Base-by-base conservation (phyloP, 2,113 vertebrate genomes). In the Puffinus mauretanicus region DNA sequence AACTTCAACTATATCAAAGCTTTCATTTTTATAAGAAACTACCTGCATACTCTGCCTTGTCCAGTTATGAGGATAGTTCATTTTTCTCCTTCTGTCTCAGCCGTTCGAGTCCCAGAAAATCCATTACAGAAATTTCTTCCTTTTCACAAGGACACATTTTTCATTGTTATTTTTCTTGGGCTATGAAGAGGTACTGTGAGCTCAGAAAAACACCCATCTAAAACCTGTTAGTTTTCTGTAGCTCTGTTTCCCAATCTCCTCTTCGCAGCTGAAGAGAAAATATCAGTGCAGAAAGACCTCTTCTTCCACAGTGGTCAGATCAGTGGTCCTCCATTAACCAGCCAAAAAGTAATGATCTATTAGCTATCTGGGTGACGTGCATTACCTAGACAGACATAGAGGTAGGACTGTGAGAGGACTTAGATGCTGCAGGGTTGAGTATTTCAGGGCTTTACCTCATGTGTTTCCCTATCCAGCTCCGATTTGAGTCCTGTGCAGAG, bases 71-170 rank as follows among this genome's bases (percentile, higher is more conserved):
- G 27, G 13, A 34, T 10, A 54, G 73, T 75, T 89, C 22, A 91
- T 86, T 91, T 86, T 75, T 77, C 49, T 91, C 72, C 42, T 82
- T 92, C 92, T 82, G 5, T 82, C 71, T 93, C 36, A 86, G 47
- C 26, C 14, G 5, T 84, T 66, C 86, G 54, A 90, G 55, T 85
- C 20, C 16, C 47, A 89, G 86, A 76, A 87, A 86, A 92, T 32
- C 20, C 73, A 79, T 94, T 80, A 90, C 9, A 94, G 62, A 76
- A 86, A 76, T 55, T n/a, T 90, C 29, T 93, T 94, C 47, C 44
- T 27, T 90, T 86, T 90, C n/a, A 77, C n/a, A 66, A 77, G 32
- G 20, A 66, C 64, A 66, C 42, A 83, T 79, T 85, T 97, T 96
- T 91, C 65, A 82, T 22, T n/a, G 11, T 55, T 82, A 44, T 58